Base-by-base conservation (phyloP, 1,140 invertebrate species). In the Bathynomus jamesi region DNA sequence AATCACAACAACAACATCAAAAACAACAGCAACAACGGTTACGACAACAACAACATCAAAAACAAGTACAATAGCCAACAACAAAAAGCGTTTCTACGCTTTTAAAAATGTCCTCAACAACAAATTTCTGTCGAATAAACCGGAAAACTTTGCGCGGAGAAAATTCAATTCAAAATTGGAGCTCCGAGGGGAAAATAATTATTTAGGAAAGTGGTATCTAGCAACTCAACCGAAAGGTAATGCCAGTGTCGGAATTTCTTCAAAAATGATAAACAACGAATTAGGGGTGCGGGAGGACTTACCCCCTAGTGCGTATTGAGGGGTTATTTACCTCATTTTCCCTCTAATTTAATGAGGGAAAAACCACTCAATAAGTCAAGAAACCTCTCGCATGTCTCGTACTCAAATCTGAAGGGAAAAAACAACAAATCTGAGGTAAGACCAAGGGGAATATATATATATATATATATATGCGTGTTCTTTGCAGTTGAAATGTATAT, bases 391-490 rank as follows among this genome's bases (percentile, higher is more conserved):
- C n/a, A n/a, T n/a, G n/a, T n/a, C n/a, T n/a, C n/a, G n/a, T n/a
- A n/a, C n/a, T n/a, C n/a, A n/a, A n/a, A n/a, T n/a, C n/a, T n/a
- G n/a, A n/a, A n/a, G n/a, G n/a, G n/a, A n/a, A n/a, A n/a, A 28
- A 65, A 28, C n/a, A 28, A 27, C 29, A 28, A 28, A 65, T 28
- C 25, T 65, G 5, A n/a, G 13, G 1, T 17, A 17, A 65, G 2
- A 13, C 29, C 27, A 28, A 65, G 27, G 29, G 27, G 29, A 28
- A 25, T 25, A 28, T 65, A 25, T 29, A 29, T 65, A 65, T 28
- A 28, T 65, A 65, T 65, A 65, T 65, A 65, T 53, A 29, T 65
- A 65, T 28, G 29, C 13, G 13, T 10, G 28, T 64, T n/a, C n/a
- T n/a, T n/a, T n/a, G n/a, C n/a, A n/a, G n/a, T n/a, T n/a, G n/a